These are phyloP conservation scores for Amaurobius ferox DNA, from an alignment of 2,888 invertebrate species.

Conservation along the genomic window DNA sequence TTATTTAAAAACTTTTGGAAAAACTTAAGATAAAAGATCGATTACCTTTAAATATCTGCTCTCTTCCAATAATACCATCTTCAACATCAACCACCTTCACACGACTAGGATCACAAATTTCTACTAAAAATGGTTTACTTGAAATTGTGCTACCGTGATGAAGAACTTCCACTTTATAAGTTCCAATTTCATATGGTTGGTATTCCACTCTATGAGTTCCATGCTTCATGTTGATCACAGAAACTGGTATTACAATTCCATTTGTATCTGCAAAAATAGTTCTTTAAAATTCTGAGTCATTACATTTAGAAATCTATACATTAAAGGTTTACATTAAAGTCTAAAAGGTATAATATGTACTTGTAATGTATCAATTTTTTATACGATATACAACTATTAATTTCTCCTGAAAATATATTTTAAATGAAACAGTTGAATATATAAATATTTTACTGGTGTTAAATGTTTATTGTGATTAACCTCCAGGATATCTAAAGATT, in stretches of 20 bases:
- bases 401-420: too few species aligned
- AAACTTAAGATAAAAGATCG: too few species aligned
- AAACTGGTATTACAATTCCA: slow-evolving; percentile 79
- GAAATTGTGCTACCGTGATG: slow-evolving; percentile 82
- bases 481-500: too few species aligned
- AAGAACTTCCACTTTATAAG: slow-evolving; percentile 84
- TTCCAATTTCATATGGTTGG: slow-evolving; percentile 86
- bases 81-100: slow-evolving; percentile 79
- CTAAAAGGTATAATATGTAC: too few species aligned
- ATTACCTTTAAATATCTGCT: slow-evolving; percentile 78
- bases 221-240: slow-evolving; percentile 77
- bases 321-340: too few species aligned
- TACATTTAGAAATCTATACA: too few species aligned
- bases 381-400: background rate
- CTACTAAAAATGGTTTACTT: slow-evolving; percentile 83
- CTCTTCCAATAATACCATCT: slow-evolving; percentile 79
- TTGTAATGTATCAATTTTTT: too few species aligned
- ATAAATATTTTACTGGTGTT: too few species aligned
- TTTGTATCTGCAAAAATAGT: slow-evolving; percentile 79
- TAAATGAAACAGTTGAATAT: too few species aligned
- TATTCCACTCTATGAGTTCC: slow-evolving; percentile 84
- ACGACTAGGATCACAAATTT: slow-evolving; percentile 81
- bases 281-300: too few species aligned
- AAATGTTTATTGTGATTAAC: too few species aligned
- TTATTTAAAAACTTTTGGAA: too few species aligned